Evolutionary conservation across 2,113 vertebrate genomes (phyloP), one percentile per base, ranked within the genome.

Genomic region (Callionymus lyra): DNA sequence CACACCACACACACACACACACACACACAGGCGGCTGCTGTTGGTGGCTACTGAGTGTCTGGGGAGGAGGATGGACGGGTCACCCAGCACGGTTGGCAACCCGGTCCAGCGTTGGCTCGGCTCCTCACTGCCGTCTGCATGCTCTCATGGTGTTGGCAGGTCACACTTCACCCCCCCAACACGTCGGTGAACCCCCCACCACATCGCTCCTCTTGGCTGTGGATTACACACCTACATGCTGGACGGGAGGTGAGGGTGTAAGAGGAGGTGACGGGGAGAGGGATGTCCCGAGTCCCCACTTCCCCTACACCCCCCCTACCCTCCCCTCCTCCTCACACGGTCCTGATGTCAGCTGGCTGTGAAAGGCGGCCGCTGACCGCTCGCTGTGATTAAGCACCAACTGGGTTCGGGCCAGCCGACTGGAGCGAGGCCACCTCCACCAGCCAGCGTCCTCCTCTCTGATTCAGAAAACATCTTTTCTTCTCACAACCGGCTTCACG

Each of bases 261-360:
- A 34, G 19, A 11, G 38, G 47, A 35, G 34, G 31, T 36, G 50
- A 3, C 16, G 37, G 33, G 31, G 47, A 21, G 45, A 16, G 51
- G 52, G 56, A 59, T 57, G 62, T 63, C 41, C 53, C 39, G 38
- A 32, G 31, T 37, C 47, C 41, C 16, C 41, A 12, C 34, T 12
- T 15, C 9, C 41, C 16, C 41, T 6, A 39, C 37, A 34, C 38
- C 45, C 32, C 31, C 32, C 47, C 32, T 36, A 51, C 44, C 43
- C 45, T 35, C 41, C 32, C 41, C 54, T 38, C 51, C 39, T 44
- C 34, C 85, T 21, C 44, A 13, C 52, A 34, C 38, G 13, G 16
- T 15, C 39, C 44, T 90, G 90, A 92, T 93, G 89, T 90, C 88
- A 92, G 90, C 89, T 97, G 93, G 93, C 92, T 93, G 89, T 76